phyloP scores from a whole-genome alignment of 1,140 invertebrate species.

The Lordiphosa mommai region DNA sequence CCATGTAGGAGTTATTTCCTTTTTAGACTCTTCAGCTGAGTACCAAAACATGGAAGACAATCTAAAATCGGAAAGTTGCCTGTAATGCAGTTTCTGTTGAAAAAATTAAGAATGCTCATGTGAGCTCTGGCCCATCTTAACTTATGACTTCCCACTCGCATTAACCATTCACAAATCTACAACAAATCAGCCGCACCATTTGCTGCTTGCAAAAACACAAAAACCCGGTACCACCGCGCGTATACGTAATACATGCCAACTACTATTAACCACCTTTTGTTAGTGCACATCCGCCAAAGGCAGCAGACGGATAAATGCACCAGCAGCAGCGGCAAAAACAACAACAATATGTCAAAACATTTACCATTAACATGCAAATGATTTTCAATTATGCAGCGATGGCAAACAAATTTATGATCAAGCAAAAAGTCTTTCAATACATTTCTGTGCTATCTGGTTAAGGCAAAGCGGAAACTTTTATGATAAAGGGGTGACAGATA shows the following conservation, averaged over 20 bases:
- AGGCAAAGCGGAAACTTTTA: slow-evolving; percentile 64
- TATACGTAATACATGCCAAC: slow-evolving; percentile 56
- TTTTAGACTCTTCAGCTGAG: slow-evolving; percentile 7
- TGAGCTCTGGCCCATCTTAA: slow-evolving; percentile 23
- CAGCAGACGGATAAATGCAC: background rate
- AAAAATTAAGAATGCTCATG: slow-evolving; percentile 20
- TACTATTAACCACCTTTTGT: slow-evolving; percentile 32
- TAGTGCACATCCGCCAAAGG: slow-evolving; percentile 55
- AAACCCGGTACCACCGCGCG: slow-evolving; percentile 24
- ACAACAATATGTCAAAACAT: slow-evolving; percentile 56
- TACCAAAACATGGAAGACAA: slow-evolving; percentile 11
- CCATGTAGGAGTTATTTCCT: slow-evolving; percentile 6
- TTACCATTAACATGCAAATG: slow-evolving; percentile 73
- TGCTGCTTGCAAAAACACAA: background rate
- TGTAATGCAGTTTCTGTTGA: slow-evolving; percentile 17
- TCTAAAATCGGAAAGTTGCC: slow-evolving; percentile 46
- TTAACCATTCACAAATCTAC: slow-evolving; percentile 27
- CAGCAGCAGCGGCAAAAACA: background rate
- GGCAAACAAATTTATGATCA: slow-evolving; percentile 44
- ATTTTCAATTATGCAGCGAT: slow-evolving; percentile 43
- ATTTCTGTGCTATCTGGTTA: slow-evolving; percentile 16
- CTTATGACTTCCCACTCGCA: slow-evolving; percentile 57
- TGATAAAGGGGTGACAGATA: slow-evolving; percentile 32
- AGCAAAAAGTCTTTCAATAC: slow-evolving; percentile 36
- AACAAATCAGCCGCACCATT: slow-evolving; percentile 14